Conservation (phyloP, 2,113 vertebrate species). For the Ariopsis seemanni region DNA sequence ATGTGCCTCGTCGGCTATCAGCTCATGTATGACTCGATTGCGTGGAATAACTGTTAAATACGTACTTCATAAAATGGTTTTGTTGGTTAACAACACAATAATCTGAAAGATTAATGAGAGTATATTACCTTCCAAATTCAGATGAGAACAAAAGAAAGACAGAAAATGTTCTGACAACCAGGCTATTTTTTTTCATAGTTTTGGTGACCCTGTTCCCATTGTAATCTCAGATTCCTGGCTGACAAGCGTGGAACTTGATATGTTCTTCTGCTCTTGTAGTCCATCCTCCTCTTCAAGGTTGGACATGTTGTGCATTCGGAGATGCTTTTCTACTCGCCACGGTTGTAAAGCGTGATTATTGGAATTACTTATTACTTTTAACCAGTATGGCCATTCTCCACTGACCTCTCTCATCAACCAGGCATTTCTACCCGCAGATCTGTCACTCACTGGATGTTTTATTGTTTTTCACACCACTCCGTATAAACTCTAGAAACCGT, state of each 20-base stretch:
- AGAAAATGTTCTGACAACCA: background rate
- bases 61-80: background rate
- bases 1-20: no score
- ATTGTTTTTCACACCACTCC: background rate
- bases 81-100: background rate
- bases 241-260: background rate
- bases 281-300: background rate
- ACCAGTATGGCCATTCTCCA: background rate
- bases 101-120: background rate
- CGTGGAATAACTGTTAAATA: no score
- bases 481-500: background rate
- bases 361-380: background rate
- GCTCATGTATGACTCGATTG: no score
- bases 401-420: background rate
- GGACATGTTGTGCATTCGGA: background rate
- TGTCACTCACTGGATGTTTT: background rate
- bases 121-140: conserved; percentile 14
- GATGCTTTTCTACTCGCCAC: background rate
- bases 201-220: background rate
- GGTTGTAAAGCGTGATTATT: background rate
- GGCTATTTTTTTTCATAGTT: background rate
- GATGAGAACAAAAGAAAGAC: background rate
- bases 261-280: background rate
- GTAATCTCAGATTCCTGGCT: background rate
- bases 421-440: background rate